Evolutionary conservation across 2,888 invertebrate genomes (phyloP).

Genomic region (Serrognathus titanus): DNA sequence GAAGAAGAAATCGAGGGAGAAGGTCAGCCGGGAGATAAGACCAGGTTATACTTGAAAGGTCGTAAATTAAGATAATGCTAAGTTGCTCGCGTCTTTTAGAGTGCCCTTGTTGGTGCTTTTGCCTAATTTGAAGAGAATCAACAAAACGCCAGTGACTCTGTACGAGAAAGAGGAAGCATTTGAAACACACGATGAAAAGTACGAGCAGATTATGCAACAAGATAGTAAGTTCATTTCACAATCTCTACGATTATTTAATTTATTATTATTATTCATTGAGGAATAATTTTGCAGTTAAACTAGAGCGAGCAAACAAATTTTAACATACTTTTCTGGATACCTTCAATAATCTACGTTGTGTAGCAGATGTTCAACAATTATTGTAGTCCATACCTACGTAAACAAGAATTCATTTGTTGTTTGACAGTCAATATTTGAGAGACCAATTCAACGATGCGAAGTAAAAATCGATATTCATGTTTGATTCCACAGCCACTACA

Average conservation of each 20-base stretch:
- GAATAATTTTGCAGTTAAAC: no score
- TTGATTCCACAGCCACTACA: no score
- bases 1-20: slow-evolving; percentile 27
- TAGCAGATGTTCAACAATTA: no score
- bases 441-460: no score
- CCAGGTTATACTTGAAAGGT: slow-evolving; percentile 16
- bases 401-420: no score
- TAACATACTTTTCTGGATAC: no score
- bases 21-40: slow-evolving; percentile 21
- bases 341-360: no score
- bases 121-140: slow-evolving; percentile 54
- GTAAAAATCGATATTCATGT: no score
- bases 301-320: no score
- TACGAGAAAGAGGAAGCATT: slow-evolving; percentile 51
- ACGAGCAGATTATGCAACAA: slow-evolving; percentile 41
- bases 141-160: slow-evolving; percentile 52
- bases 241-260: background rate
- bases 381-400: no score
- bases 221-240: slow-evolving; percentile 31
- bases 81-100: slow-evolving; percentile 33
- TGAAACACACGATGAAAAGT: slow-evolving; percentile 30
- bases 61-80: background rate
- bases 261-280: background rate
- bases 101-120: slow-evolving; percentile 53
- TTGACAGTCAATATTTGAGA: no score